Base-by-base conservation (phyloP, 2,113 vertebrate genomes). In the Pollachius pollachius region DNA sequence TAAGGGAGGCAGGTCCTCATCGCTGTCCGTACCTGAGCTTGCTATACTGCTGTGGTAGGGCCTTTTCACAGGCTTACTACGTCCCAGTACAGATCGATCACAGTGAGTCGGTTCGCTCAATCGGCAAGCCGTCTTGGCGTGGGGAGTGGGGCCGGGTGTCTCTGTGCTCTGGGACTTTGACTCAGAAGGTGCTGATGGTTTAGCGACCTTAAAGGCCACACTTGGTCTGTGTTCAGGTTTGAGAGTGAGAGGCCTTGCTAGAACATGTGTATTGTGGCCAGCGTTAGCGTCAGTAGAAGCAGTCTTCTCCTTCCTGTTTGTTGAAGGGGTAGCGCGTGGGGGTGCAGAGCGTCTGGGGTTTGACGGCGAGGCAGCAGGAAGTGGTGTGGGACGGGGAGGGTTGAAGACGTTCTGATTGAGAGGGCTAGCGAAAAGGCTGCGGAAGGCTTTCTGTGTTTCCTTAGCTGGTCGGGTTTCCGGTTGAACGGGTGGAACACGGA, bases 361-460 rank as follows among this genome's bases (percentile, higher is more conserved):
- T 48, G 41, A 48, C 41, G 12, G 41, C 11, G 41, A 3, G 0
- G 41, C 41, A 48, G 58, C 11, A 19, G 41, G 8, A 54, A 19
- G 15, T 21, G 71, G 23, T 13, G 37, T 64, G 2, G 17, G 0
- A 23, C 41, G 34, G 15, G 19, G 0, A 0, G 87, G 19, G 37
- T 60, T 18, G n/a, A 5, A 48, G 8, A 11, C 41, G 12, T 60
- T 64, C 54, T n/a, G 23, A 60, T 11, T 6, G 5, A 18, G 6
- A 76, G 37, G 89, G 84, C 73, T 86, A 77, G 61, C 85, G 77
- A 72, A 89, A 85, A 54, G 85, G 83, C 4, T 72, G 25, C 86
- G 90, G 79, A 69, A 87, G 87, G 52, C 90, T 85, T 87, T 77
- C 90, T 85, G 8, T 90, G 89, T 12, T 90, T 81, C 15, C 81